Evolutionary conservation across 2,888 invertebrate species (phyloP), one percentile per base, ranked within the genome.

Genomic region (Microchrysa polita): DNA sequence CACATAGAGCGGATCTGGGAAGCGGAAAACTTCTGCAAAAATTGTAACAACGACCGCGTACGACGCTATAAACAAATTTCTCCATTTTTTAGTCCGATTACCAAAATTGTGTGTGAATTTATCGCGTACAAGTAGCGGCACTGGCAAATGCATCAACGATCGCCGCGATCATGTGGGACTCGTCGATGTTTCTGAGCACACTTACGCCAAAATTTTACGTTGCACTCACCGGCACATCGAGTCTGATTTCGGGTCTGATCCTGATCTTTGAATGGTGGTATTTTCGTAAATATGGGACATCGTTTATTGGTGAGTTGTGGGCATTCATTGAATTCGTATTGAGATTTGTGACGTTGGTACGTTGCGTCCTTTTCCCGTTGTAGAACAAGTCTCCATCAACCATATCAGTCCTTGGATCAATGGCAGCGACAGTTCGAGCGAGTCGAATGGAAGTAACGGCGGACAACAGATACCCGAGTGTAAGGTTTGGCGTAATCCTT

Each of bases 241-340:
- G 97, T 40, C 88, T 98, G 55, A 97, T 98, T 80, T 98, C 98
- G 14, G 98, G 98, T 14, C 83, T 93, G 67, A 93, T 93, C 77
- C 85, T 93, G 55, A 92, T 93, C 79, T 98, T 98, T 86, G 98
- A 98, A 85, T 99, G 98, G 98, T 98, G 98, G 98, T 98, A 98
- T 86, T 98, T 97, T 86, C 92, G 97, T 80, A 98, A 97, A 87
- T 98, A 97, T 86, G 98, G 97, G 22, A 96, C 95, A 5, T 96
- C 96, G 1, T 98, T 98, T 83, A 97, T 98, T 79, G 85, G 85
- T 84, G 77, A 80, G 48, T 44, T 55, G n/a, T n/a, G 16, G 20
- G 23, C 52, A n/a, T n/a, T n/a, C n/a, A n/a, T n/a, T n/a, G n/a
- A n/a, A n/a, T n/a, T n/a, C n/a, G 16, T 7, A 5, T n/a, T 59